Conservation (phyloP, 64 coral and sea anemone species). For the Anthopleura sola region DNA sequence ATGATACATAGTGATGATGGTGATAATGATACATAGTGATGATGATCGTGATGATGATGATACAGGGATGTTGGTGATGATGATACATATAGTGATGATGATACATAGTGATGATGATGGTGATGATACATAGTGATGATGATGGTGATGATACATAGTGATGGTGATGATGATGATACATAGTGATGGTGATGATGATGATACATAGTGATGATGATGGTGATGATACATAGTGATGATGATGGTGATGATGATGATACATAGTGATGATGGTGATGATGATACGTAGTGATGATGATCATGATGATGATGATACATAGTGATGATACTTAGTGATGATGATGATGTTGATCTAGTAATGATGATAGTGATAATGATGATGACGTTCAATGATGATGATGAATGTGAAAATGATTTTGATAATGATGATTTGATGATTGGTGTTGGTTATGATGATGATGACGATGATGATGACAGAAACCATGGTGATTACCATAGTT, state of each 20-base stretch:
- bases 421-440: background rate
- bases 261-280: background rate
- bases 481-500: too few species aligned
- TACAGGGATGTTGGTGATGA: background rate
- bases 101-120: background rate
- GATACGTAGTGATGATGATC: background rate
- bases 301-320: too few species aligned
- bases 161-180: too few species aligned
- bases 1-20: too few species aligned
- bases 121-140: background rate
- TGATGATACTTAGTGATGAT: background rate
- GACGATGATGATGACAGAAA: background rate
- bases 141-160: too few species aligned
- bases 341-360: background rate
- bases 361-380: too few species aligned
- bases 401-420: background rate
- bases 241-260: background rate
- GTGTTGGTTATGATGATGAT: background rate
- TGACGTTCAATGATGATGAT: background rate
- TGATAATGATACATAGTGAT: too few species aligned
- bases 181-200: too few species aligned
- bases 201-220: background rate
- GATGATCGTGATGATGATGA: too few species aligned
- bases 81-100: too few species aligned
- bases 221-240: background rate